Percentiles rank a stretch among this genome's conserved stretches.
These are phyloP conservation scores for Homalodisca vitripennis DNA, from an alignment of 1,140 invertebrate species.

Conservation along the genomic window DNA sequence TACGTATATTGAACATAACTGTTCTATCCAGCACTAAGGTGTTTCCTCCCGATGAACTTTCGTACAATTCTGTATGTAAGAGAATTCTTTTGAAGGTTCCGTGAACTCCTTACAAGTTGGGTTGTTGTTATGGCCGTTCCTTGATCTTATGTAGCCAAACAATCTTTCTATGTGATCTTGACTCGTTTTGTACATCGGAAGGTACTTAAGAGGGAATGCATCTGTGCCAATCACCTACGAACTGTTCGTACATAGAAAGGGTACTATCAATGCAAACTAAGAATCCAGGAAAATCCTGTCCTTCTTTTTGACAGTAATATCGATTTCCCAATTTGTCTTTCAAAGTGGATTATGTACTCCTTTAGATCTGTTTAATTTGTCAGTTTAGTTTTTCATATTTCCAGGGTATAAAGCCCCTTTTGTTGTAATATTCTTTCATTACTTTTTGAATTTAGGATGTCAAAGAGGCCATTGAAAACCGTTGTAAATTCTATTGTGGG, in stretches of 20 bases:
- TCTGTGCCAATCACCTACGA: neutral
- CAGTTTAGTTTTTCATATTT: neutral
- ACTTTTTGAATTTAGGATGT: neutral
- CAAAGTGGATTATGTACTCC: no score
- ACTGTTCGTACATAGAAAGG: neutral
- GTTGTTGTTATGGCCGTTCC: no score
- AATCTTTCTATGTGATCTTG: no score
- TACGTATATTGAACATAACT: no score
- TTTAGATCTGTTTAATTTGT: neutral
- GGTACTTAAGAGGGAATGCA: neutral
- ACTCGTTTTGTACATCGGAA: no score
- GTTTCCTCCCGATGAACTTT: no score
- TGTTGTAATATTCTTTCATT: neutral
- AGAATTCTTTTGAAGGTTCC: constrained; percentile 33
- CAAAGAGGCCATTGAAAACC: neutral
- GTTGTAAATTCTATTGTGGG: neutral
- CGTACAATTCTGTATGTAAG: no score
- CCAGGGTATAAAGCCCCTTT: neutral
- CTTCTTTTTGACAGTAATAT: no score
- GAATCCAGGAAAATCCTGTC: no score
- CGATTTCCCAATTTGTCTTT: neutral
- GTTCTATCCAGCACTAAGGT: no score
- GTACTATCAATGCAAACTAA: neutral
- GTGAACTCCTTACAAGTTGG: neutral
- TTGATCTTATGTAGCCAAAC: no score